Percentiles rank a stretch among this genome's conserved stretches.
Evolutionary conservation across 2,888 invertebrate genomes (phyloP).

Genomic region (Gonocerus acuteangulatus): DNA sequence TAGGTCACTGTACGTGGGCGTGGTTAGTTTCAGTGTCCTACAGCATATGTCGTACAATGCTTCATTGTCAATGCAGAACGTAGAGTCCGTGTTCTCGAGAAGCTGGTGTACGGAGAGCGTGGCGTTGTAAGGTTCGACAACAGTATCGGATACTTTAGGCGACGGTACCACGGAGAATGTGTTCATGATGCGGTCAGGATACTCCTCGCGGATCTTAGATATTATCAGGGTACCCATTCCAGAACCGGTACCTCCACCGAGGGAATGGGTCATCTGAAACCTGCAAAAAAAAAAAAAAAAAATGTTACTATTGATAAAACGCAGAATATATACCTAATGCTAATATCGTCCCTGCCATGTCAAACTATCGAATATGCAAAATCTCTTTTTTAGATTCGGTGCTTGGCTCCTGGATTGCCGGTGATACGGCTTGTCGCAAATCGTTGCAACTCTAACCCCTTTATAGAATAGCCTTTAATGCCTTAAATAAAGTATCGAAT

Average conservation of each 20-base stretch:
- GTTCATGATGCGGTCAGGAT: slow-evolving; percentile 58
- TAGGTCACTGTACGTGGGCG: slow-evolving; percentile 53
- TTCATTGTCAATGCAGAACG: slow-evolving; percentile 50
- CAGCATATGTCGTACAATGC: slow-evolving; percentile 52
- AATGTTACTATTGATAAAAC: too few relatives aligned
- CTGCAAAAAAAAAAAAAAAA: too few relatives aligned
- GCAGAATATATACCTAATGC: too few relatives aligned
- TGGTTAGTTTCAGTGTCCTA: slow-evolving; percentile 48
- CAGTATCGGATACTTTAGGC: slow-evolving; percentile 47
- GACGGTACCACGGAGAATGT: slow-evolving; percentile 49
- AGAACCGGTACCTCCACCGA: slow-evolving; percentile 58
- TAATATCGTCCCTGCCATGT: too few relatives aligned
- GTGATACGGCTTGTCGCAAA: too few relatives aligned
- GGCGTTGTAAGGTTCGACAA: slow-evolving; percentile 51
- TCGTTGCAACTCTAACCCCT: too few relatives aligned
- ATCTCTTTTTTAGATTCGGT: too few relatives aligned
- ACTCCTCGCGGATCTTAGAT: slow-evolving; percentile 57
- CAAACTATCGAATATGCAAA: too few relatives aligned
- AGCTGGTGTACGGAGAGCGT: slow-evolving; percentile 50
- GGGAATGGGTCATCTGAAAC: slow-evolving; percentile 54
- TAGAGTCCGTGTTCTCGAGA: slow-evolving; percentile 50
- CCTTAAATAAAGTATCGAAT: too few relatives aligned
- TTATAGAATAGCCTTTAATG: too few relatives aligned
- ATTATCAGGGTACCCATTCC: slow-evolving; percentile 59
- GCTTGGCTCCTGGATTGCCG: too few relatives aligned